Evolutionary conservation across 2,888 invertebrate species (phyloP).

Genomic region (Drosophila aldrichi): DNA sequence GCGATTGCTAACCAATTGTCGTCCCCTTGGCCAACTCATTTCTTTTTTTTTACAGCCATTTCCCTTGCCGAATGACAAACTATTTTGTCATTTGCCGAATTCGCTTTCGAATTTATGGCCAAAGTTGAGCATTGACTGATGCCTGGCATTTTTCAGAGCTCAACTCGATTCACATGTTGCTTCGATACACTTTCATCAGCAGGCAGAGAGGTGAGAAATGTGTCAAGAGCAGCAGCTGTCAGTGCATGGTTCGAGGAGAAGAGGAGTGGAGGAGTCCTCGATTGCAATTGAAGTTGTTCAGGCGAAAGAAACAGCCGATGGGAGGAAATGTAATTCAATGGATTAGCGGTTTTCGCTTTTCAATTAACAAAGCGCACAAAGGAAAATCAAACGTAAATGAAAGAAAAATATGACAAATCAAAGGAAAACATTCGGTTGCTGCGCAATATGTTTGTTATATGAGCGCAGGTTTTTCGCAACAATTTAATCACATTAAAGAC

Average conservation of each 20-base stretch:
- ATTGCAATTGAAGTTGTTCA: slow-evolving; percentile 33
- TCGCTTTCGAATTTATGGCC: slow-evolving; percentile 57
- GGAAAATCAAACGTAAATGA: not conserved
- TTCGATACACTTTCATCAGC: not conserved
- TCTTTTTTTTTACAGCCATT: slow-evolving; percentile 26
- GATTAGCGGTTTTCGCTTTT: slow-evolving; percentile 56
- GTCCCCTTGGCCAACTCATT: slow-evolving; percentile 20
- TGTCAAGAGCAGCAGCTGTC: slow-evolving; percentile 17
- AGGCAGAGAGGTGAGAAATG: too few species aligned
- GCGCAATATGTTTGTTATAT: slow-evolving; percentile 17
- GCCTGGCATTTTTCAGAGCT: slow-evolving; percentile 20
- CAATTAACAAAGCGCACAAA: slow-evolving; percentile 47
- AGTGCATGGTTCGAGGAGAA: not conserved
- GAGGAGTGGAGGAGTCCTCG: slow-evolving; percentile 3
- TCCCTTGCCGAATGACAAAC: slow-evolving; percentile 52
- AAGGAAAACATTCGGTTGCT: slow-evolving; percentile 19
- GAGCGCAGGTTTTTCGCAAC: slow-evolving; percentile 48
- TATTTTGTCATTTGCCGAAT: slow-evolving; percentile 55
- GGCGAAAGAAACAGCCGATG: slow-evolving; percentile 23
- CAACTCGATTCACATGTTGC: not conserved
- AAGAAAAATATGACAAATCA: slow-evolving; percentile 28
- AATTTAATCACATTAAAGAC: slow-evolving; percentile 39
- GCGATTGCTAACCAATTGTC: slow-evolving; percentile 16
- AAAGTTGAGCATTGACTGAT: slow-evolving; percentile 42
- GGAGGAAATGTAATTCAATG: slow-evolving; percentile 50